A percentile compares a stretch with the other conserved stretches of the same genome.
These are phyloP conservation scores for Drosophila nannoptera DNA, from an alignment of 1,140 invertebrate species.

Conservation along the genomic window DNA sequence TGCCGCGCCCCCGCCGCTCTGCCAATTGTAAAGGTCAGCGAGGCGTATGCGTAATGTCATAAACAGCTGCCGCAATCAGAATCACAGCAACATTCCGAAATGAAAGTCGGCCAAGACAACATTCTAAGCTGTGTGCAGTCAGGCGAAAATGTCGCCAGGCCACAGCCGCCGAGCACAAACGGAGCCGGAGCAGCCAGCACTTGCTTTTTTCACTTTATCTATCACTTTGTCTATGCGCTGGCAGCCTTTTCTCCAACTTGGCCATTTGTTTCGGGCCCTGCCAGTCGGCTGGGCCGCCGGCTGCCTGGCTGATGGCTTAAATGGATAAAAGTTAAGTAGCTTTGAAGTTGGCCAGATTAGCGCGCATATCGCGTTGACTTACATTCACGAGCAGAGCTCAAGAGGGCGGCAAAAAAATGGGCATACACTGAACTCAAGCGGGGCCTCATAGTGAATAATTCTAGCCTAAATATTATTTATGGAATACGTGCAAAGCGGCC, in stretches of 20 bases:
- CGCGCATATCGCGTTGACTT: constrained; percentile 64
- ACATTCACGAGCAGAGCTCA: constrained; percentile 52
- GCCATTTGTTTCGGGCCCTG: constrained; percentile 55
- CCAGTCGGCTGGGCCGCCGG: neutral
- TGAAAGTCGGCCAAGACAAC: constrained; percentile 55
- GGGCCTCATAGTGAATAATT: too few species aligned
- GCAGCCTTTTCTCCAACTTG: constrained; percentile 57
- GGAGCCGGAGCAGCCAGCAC: neutral
- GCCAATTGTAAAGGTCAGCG: constrained; percentile 65
- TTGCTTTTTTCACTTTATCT: constrained; percentile 22
- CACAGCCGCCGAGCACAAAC: constrained; percentile 49
- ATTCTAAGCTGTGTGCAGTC: constrained; percentile 70
- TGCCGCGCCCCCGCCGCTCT: constrained; percentile 15
- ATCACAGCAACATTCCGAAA: constrained; percentile 62
- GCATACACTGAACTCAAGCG: too few species aligned
- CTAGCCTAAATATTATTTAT: too few species aligned
- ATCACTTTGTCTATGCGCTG: constrained; percentile 24
- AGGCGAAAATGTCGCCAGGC: constrained; percentile 68
- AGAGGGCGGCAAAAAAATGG: constrained; percentile 19
- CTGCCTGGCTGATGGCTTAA: constrained; percentile 66
- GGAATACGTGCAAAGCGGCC: too few species aligned
- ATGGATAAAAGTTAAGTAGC: constrained; percentile 76
- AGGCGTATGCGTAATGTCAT: constrained; percentile 76
- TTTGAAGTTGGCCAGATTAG: constrained; percentile 76
- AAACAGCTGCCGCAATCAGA: constrained; percentile 73